These are phyloP conservation scores for Alaudala cheleensis DNA, from an alignment of 2,113 vertebrate genomes.

Conservation along the genomic window DNA sequence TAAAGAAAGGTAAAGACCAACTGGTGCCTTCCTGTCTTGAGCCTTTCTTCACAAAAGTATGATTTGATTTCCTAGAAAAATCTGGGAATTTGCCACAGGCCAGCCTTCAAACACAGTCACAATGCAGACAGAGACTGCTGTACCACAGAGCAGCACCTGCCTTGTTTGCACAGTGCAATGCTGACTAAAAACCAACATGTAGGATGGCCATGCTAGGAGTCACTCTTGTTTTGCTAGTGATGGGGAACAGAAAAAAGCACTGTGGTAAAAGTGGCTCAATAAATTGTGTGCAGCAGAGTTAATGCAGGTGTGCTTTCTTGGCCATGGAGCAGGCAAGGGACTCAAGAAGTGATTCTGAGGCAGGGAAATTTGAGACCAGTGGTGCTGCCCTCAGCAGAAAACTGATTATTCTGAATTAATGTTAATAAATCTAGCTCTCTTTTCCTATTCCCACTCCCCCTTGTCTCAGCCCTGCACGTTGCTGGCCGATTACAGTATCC, in stretches of 20 bases:
- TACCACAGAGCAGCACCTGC: not conserved
- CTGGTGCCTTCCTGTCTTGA: not conserved
- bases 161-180: not conserved
- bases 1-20: not conserved
- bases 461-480: not conserved
- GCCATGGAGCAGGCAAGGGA: not conserved
- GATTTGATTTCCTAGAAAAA: not conserved
- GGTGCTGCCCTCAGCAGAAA: constrained; percentile 17
- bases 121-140: not conserved
- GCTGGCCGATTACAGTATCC: not conserved
- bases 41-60: not conserved
- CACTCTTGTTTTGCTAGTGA: not conserved
- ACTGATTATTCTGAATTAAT: constrained; percentile 36
- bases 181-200: not conserved
- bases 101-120: not conserved
- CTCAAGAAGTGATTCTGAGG: not conserved
- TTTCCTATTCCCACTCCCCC: not conserved
- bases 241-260: not conserved
- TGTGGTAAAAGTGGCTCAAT: not conserved
- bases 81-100: not conserved
- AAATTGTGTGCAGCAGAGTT: not conserved
- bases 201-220: not conserved
- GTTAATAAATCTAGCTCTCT: constrained; percentile 35
- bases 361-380: constrained; percentile 36
- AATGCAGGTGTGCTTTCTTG: constrained; percentile 47